Evolutionary conservation across 2,888 invertebrate species (phyloP).

Genomic region (Chalcosyrphus nemorum): DNA sequence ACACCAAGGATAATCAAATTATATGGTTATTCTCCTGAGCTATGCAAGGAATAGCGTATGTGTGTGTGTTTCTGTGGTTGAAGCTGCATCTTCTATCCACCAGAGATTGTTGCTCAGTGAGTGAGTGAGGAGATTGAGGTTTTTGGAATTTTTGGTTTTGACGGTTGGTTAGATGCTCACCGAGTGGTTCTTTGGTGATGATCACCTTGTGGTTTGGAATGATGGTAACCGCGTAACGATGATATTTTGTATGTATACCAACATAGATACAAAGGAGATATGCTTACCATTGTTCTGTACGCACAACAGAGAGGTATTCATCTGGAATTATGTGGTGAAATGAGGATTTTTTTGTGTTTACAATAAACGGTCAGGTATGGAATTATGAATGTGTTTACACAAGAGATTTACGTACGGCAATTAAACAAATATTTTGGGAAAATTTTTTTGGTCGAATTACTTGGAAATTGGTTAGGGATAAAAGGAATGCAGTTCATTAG

Average conservation of each 20-base stretch:
- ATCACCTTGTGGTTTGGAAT: conserved; percentile 63
- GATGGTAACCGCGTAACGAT: conserved; percentile 57
- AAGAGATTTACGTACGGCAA: conserved; percentile 24
- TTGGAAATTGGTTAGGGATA: neutral
- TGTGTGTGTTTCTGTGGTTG: conserved; percentile 14
- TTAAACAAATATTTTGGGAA: conserved; percentile 34
- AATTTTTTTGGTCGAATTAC: too few relatives aligned
- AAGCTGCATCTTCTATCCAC: neutral
- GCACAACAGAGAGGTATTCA: conserved; percentile 1
- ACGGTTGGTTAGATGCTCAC: conserved; percentile 68
- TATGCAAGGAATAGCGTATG: neutral
- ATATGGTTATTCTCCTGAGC: conserved; percentile 5
- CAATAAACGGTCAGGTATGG: neutral
- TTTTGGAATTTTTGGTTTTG: conserved; percentile 62
- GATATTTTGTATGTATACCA: conserved; percentile 52
- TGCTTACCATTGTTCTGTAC: neutral
- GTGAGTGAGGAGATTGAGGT: conserved; percentile 54
- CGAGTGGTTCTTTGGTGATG: conserved; percentile 66
- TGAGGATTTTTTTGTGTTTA: conserved; percentile 5
- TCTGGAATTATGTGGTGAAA: conserved; percentile 23
- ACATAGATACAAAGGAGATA: too few relatives aligned
- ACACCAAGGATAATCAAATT: conserved; percentile 66
- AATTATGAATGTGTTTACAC: conserved; percentile 30
- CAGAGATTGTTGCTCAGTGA: conserved; percentile 13
- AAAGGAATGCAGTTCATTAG: too few relatives aligned